phyloP scores from a whole-genome alignment of 2,888 invertebrate genomes.

The Byasa hedistus region DNA sequence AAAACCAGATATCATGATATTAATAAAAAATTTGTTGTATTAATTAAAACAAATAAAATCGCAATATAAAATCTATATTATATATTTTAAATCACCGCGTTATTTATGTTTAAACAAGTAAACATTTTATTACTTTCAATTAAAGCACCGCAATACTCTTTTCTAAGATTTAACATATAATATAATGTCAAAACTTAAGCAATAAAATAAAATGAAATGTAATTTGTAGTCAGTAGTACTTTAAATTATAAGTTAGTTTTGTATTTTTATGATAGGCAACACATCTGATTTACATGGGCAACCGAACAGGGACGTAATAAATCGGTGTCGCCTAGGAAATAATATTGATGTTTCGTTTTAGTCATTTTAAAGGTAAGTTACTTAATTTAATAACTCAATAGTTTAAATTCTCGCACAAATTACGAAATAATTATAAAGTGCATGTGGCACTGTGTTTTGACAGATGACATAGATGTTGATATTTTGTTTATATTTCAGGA shows the following conservation, averaged over 20 bases:
- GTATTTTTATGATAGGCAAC: conserved; percentile 43
- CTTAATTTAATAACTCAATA: conserved; percentile 24
- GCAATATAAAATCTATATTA: no score
- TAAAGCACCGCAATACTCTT: neutral
- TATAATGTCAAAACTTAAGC: neutral
- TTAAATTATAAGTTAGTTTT: neutral
- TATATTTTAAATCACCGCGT: no score
- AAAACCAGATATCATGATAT: no score
- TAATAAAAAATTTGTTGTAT: neutral
- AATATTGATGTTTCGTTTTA: conserved; percentile 66
- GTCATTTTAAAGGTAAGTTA: conserved; percentile 39
- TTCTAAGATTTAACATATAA: neutral
- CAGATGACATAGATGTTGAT: conserved; percentile 69
- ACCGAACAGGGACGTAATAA: conserved; percentile 66
- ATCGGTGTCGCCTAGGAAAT: conserved; percentile 79
- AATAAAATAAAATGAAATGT: neutral
- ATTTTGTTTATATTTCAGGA: conserved; percentile 77
- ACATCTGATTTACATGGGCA: conserved; percentile 51
- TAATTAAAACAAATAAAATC: no score
- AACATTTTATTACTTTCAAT: neutral
- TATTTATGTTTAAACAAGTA: neutral
- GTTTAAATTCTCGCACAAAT: conserved; percentile 30
- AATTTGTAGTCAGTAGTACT: neutral
- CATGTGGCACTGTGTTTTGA: conserved; percentile 78
- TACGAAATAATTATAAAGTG: conserved; percentile 38